Evolutionary conservation across 1,140 invertebrate species (phyloP).

Genomic region (Ostrea denselamellosa): DNA sequence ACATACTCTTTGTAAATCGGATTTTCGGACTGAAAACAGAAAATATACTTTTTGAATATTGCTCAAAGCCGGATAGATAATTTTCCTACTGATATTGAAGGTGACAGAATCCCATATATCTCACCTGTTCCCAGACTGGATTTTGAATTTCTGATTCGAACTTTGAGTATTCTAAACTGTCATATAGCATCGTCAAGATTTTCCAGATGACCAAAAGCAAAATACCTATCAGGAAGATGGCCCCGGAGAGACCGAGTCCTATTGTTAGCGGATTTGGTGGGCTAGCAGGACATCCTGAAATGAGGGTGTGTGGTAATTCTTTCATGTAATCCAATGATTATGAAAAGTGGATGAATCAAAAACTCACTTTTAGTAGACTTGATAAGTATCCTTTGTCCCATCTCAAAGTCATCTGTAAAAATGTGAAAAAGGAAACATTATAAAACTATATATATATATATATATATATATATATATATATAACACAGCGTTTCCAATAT

Average conservation of each 20-base stretch:
- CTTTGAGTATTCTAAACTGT: background rate
- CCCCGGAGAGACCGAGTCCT: background rate
- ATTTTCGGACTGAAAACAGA: no score
- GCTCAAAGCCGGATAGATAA: no score
- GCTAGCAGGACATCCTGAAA: background rate
- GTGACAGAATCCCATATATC: no score
- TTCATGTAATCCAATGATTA: background rate
- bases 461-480: no score
- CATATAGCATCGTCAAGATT: background rate
- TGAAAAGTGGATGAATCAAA: background rate
- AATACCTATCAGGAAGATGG: background rate
- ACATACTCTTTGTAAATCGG: no score
- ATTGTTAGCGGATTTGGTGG: background rate
- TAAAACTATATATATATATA: no score
- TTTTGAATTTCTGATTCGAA: background rate
- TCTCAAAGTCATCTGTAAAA: slow-evolving; percentile 3
- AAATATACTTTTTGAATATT: no score
- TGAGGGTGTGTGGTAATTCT: background rate
- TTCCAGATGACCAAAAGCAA: background rate
- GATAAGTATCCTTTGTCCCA: background rate
- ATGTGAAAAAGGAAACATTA: background rate
- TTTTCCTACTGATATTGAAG: no score
- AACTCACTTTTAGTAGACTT: background rate
- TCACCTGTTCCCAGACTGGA: background rate
- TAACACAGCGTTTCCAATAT: background rate